phyloP scores from a whole-genome alignment of 1,140 invertebrate species.

The Dendrolimus kikuchii region DNA sequence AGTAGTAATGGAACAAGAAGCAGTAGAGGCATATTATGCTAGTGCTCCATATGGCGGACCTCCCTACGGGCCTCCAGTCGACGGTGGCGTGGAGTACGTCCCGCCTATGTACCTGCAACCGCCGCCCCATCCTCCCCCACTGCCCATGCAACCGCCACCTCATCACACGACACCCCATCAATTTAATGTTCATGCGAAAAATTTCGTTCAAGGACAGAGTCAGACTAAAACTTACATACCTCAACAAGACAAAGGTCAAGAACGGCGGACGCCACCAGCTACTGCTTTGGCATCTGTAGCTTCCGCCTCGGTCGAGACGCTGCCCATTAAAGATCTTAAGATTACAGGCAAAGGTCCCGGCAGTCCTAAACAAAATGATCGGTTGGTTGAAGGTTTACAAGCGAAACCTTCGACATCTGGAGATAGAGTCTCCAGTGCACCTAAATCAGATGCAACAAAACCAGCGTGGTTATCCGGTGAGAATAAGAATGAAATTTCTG shows the following conservation, averaged over 20 bases:
- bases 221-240: constrained; percentile 45
- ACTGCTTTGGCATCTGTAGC: constrained; percentile 23
- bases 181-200: constrained; percentile 69
- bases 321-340: constrained; percentile 69
- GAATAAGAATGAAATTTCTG: no score
- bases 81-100: constrained; percentile 53
- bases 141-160: constrained; percentile 32
- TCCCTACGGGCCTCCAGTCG: constrained; percentile 48
- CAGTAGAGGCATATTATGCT: constrained; percentile 64
- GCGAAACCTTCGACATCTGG: constrained; percentile 5
- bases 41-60: constrained; percentile 49
- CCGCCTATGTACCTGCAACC: constrained; percentile 56
- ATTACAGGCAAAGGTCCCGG: constrained; percentile 49
- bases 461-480: no score
- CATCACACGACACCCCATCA: constrained; percentile 55
- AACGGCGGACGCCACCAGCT: constrained; percentile 31
- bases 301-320: constrained; percentile 33
- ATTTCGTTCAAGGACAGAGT: constrained; percentile 61
- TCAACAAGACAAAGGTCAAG: constrained; percentile 42
- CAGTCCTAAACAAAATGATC: constrained; percentile 49
- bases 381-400: constrained; percentile 18
- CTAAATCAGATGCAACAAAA: constrained; percentile 32
- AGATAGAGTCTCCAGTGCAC: constrained; percentile 9
- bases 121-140: constrained; percentile 40
- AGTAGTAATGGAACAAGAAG: constrained; percentile 68